These are phyloP conservation scores for Leptopterna dolabrata DNA, from an alignment of 2,888 invertebrate species.

Conservation along the genomic window DNA sequence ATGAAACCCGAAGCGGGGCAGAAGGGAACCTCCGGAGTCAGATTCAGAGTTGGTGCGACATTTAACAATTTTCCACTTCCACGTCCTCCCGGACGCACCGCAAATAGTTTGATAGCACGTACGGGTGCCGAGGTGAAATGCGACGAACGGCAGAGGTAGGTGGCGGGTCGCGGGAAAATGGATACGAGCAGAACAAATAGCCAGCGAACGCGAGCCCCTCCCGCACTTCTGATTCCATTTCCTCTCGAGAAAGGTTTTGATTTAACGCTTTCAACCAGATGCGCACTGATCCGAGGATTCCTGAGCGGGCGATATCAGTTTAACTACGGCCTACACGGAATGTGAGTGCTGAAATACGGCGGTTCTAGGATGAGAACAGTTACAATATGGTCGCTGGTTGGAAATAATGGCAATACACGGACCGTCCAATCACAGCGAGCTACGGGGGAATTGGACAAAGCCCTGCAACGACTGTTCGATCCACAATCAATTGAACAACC, in stretches of 20 bases:
- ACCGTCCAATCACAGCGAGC: too few relatives aligned
- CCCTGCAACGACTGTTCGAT: too few relatives aligned
- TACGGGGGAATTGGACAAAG: too few relatives aligned
- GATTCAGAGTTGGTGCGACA: not conserved
- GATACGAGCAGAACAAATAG: not conserved
- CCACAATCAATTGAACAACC: too few relatives aligned
- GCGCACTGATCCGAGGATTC: constrained; percentile 3
- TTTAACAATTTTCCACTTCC: not conserved
- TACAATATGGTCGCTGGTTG: not conserved
- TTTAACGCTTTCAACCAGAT: constrained; percentile 21
- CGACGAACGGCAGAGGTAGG: not conserved
- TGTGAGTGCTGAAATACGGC: not conserved
- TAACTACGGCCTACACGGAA: not conserved
- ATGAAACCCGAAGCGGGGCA: not conserved
- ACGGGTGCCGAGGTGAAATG: not conserved
- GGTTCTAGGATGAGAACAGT: not conserved
- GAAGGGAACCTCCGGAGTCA: not conserved
- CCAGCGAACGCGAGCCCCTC: not conserved
- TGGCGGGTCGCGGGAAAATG: not conserved
- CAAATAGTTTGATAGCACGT: not conserved
- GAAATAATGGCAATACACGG: not conserved
- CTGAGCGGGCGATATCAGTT: not conserved
- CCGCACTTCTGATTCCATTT: constrained; percentile 6
- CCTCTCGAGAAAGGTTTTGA: not conserved
- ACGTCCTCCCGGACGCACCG: not conserved